Evolutionary conservation across 2,797 vertebrate genomes (phyloP), one percentile per base, ranked within the genome.

Genomic region (Bryconaethiops microstoma): DNA sequence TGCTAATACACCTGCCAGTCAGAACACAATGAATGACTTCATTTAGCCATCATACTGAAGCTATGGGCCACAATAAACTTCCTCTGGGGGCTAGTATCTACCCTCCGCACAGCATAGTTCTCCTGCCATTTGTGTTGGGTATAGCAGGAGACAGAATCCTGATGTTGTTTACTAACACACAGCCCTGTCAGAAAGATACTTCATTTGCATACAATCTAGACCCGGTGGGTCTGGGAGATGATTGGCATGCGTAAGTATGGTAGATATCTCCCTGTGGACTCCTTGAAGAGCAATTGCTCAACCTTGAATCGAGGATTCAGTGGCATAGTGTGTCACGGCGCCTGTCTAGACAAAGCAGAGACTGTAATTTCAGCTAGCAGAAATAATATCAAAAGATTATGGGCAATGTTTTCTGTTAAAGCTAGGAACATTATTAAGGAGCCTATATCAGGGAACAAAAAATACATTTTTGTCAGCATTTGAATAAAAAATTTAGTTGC

Each of bases 161-260:
- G 39, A 17, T 21, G 54, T 35, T 60, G 55, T 74, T 74, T 74
- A 74, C 72, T 7, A 60, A 23, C 72, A 42, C 52, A 21, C 72
- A 21, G 17, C 19, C 39, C 72, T 25, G 35, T 60, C 72, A 74
- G 55, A 60, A 60, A 60, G 72, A 74, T 29, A 35, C 55, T 45
- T 74, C 72, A 74, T 74, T 74, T 74, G 55, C 72, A 74, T 59
- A 60, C 72, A 74, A 60, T 74, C 52, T 67, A 67, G 64, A 67
- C 64, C 39, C 4, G 19, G 19, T 19, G 40, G 64, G 39, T 19
- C 64, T 67, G 64, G 17, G 19, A 45, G 19, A 67, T 67, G 64
- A 67, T 67, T 67, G 64, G 64, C 40, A 40, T 42, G 39, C 40
- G 9, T 67, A 45, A 67, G 64, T 42, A 21, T 9, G 39, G 39